Evolutionary conservation across 2,888 invertebrate genomes (phyloP).

Genomic region (Ennomos fuscantarius): DNA sequence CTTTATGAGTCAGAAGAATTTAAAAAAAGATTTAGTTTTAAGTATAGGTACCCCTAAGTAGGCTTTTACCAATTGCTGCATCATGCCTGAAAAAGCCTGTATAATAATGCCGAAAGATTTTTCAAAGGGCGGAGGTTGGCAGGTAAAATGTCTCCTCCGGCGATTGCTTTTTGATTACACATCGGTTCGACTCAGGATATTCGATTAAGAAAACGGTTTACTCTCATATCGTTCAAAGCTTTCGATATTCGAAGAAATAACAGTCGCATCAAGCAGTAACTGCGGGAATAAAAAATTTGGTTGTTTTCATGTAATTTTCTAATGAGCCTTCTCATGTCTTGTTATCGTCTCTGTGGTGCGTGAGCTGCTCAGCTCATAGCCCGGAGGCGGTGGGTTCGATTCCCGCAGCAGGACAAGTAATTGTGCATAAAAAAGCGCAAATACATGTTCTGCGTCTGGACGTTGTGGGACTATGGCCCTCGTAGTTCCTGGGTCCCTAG

Average conservation of each 20-base stretch:
- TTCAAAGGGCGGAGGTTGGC: slow-evolving; percentile 28
- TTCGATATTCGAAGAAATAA: slow-evolving; percentile 23
- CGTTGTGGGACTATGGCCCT: no score
- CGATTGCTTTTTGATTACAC: slow-evolving; percentile 62
- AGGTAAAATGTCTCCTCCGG: slow-evolving; percentile 45
- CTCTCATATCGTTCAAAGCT: slow-evolving; percentile 26
- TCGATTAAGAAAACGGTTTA: slow-evolving; percentile 46
- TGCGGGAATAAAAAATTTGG: slow-evolving; percentile 10
- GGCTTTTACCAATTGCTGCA: not conserved
- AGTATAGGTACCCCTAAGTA: no score
- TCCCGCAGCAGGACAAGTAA: no score
- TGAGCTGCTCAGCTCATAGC: no score
- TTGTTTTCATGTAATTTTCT: slow-evolving; percentile 3
- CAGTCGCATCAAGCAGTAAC: slow-evolving; percentile 19
- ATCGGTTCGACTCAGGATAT: slow-evolving; percentile 33
- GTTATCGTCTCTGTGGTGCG: no score
- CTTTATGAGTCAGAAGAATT: no score
- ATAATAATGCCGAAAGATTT: slow-evolving; percentile 30
- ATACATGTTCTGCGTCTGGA: no score
- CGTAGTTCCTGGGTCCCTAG: no score
- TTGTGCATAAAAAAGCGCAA: no score
- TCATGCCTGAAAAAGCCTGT: slow-evolving; percentile 8
- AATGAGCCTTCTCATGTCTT: not conserved
- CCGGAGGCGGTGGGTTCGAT: no score
- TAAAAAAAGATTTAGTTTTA: no score